Percentiles rank a stretch among this genome's conserved stretches.
Evolutionary conservation across 2,888 invertebrate genomes (phyloP).

Genomic region (Halictus ligatus): DNA sequence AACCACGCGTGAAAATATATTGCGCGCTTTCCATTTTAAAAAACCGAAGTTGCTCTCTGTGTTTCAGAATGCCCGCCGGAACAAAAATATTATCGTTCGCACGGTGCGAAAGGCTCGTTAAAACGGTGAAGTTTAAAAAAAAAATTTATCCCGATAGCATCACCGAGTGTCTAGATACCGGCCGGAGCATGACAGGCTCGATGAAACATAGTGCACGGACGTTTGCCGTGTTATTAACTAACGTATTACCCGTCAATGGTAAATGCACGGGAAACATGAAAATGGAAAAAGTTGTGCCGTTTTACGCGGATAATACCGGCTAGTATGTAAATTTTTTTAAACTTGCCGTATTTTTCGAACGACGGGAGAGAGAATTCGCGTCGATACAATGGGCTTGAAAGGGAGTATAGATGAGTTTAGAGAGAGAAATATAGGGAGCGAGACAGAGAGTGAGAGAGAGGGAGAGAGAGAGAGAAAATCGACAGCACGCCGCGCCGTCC

Average conservation of each 20-base stretch:
- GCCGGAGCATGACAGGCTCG: background rate
- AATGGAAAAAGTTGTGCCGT: background rate
- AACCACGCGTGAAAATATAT: background rate
- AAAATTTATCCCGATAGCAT: background rate
- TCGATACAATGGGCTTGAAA: no score
- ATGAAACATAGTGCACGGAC: background rate
- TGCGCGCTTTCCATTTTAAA: no score
- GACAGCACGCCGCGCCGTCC: slow-evolving; percentile 69
- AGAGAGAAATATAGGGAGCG: background rate
- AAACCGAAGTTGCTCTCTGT: background rate
- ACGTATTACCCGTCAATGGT: background rate
- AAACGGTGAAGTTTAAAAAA: background rate
- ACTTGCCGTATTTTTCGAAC: background rate
- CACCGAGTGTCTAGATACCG: background rate
- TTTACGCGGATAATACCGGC: background rate
- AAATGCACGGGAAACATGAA: background rate
- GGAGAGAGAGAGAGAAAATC: slow-evolving; percentile 5
- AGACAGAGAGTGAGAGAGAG: background rate
- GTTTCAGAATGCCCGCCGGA: background rate
- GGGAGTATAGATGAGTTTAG: background rate
- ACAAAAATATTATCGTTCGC: background rate
- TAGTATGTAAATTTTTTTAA: background rate
- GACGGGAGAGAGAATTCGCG: background rate
- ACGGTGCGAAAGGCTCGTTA: background rate
- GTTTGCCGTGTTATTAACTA: background rate